Percentiles rank a stretch among this genome's conserved stretches.
These are phyloP conservation scores for Yponomeuta plumbellus DNA, from an alignment of 2,888 invertebrate genomes.

Conservation along the genomic window DNA sequence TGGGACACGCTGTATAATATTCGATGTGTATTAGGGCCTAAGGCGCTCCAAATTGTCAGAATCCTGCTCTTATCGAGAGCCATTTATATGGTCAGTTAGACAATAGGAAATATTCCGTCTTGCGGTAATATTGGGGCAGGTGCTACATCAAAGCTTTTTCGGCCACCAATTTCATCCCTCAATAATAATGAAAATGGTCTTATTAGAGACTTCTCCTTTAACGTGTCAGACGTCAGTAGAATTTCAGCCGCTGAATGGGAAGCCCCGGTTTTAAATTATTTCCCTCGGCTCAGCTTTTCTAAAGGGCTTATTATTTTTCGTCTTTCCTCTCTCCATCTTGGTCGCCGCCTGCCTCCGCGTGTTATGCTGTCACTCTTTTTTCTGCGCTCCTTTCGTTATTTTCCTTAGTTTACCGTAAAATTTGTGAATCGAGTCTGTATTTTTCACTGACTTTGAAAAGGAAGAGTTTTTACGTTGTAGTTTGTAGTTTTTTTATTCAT, in stretches of 20 bases:
- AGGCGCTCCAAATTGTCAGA: too few relatives aligned
- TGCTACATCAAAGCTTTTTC: not conserved
- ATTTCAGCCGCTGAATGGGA: not conserved
- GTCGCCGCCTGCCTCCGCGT: not conserved
- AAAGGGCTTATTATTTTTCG: constrained; percentile 12
- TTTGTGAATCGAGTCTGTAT: too few relatives aligned
- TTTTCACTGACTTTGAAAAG: too few relatives aligned
- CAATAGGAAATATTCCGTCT: too few relatives aligned
- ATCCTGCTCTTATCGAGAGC: too few relatives aligned
- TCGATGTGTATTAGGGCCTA: too few relatives aligned
- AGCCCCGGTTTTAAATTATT: constrained; percentile 2
- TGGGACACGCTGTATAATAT: too few relatives aligned
- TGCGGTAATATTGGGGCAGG: too few relatives aligned
- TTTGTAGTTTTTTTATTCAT: too few relatives aligned
- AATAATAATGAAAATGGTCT: not conserved
- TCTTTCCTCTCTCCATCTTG: constrained; percentile 1
- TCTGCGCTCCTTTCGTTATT: not conserved
- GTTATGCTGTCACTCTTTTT: constrained; percentile 6
- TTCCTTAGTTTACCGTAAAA: not conserved
- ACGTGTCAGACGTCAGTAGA: constrained; percentile 1
- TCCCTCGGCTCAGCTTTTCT: not conserved
- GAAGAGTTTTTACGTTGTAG: too few relatives aligned
- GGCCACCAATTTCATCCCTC: not conserved
- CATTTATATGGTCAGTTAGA: too few relatives aligned
- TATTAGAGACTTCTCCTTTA: not conserved